Conservation (phyloP, 1,140 invertebrate species). For the Drosophila guanche region DNA sequence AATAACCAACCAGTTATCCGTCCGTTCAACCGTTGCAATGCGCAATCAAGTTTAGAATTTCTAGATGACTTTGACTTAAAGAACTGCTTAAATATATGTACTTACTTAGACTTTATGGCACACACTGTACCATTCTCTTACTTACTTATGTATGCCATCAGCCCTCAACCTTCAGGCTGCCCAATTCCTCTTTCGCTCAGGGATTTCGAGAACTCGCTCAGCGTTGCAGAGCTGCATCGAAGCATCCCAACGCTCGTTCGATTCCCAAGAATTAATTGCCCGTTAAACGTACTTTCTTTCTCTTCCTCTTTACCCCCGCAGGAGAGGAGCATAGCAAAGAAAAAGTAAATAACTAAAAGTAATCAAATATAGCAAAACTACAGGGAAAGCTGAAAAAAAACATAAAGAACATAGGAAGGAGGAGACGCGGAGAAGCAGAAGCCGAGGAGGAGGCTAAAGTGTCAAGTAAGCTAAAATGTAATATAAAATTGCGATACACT, state of each 20-base stretch:
- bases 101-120: too few species aligned
- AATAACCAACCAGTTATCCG: too few species aligned
- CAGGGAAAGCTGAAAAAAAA: constrained; percentile 6
- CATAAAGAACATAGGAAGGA: constrained; percentile 3
- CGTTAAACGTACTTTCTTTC: constrained; percentile 18
- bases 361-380: constrained; percentile 57
- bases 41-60: too few species aligned
- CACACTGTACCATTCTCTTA: too few species aligned
- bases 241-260: constrained; percentile 1
- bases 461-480: constrained; percentile 79
- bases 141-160: too few species aligned
- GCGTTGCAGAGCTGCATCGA: too few species aligned
- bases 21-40: too few species aligned
- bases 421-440: not conserved
- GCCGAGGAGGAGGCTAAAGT: constrained; percentile 58
- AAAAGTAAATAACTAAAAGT: constrained; percentile 67
- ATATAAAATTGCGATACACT: constrained; percentile 81
- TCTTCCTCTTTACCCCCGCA: constrained; percentile 19
- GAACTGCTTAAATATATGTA: too few species aligned
- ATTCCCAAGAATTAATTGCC: constrained; percentile 54
- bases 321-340: constrained; percentile 16
- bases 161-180: too few species aligned
- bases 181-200: too few species aligned
- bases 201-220: too few species aligned
- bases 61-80: too few species aligned